Base-by-base conservation (phyloP, 1,140 invertebrate species). In the Sinella curviseta region DNA sequence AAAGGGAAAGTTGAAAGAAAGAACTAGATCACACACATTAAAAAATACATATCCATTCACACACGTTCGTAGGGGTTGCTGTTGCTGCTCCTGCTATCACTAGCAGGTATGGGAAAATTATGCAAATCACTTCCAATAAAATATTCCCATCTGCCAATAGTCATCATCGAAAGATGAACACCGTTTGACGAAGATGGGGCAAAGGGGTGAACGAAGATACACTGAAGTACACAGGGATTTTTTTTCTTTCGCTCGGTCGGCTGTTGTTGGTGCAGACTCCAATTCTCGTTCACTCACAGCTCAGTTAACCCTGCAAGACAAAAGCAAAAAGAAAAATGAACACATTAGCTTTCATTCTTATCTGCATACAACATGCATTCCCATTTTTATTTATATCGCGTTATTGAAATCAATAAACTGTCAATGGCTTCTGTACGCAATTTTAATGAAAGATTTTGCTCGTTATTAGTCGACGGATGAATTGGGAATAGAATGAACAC, bases 391-490 rank as follows among this genome's bases (percentile, higher is more conserved):
- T 65, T 70, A 30, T 70, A 14, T 70, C 31, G 31, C 31, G 30
- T 70, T 70, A 31, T 70, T 70, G 28, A 70, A 70, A 70, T 70
- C 65, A 70, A 70, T 70, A 70, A 70, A n/a, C 65, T 70, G 65
- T 70, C 65, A 70, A 70, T 70, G 57, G 57, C 57, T 60, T 60
- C 57, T 60, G 57, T 60, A 26, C 24, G 39, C n/a, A n/a, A n/a
- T n/a, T n/a, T n/a, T n/a, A n/a, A n/a, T n/a, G n/a, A n/a, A n/a
- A n/a, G n/a, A n/a, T n/a, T 8, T 8, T 48, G 17, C 39, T 8
- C 39, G 17, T 8, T 48, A 48, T 48, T 4, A 8, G 17, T 48
- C 4, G 4, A 48, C 39, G 39, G 39, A 48, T 48, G 39, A 48
- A 48, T 48, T 48, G 17, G 39, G 39, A 48, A 48, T n/a, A n/a